Base-by-base conservation (phyloP, 2,797 vertebrate species). In the Aphelocoma californica region DNA sequence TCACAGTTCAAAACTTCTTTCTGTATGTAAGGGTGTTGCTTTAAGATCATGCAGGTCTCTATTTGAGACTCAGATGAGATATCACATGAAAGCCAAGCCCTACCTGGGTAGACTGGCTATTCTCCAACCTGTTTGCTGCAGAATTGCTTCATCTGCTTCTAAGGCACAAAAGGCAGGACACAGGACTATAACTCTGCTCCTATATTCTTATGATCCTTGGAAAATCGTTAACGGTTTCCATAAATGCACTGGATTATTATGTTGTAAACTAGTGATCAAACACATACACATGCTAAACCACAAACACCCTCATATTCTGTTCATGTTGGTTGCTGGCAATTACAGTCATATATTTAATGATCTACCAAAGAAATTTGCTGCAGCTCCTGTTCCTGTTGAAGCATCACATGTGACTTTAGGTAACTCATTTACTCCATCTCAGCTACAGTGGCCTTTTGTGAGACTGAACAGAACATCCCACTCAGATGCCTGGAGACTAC, bases 261-360 rank as follows among this genome's bases (percentile, higher is more conserved):
- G 18, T 40, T 18, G 6, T 42, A 69, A 83, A 69, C 7, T 25
- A 50, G 21, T 12, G 21, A 57, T 92, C 51, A 60, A 84, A 86
- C 24, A 54, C 24, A 47, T 2, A 1, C 31, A 51, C 3, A 3
- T 0, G 1, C 32, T 72, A 70, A 69, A 48, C 9, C 18, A 44
- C 53, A 70, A 74, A 48, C 9, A 57, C 42, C 28, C 19, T 57
- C 51, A 6, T n/a, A 40, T 51, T 65, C 38, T 42, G 11, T 25
- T 51, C 51, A 34, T 18, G 15, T 11, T 66, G 18, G 13, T 12
- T 88, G 10, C 18, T 71, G 64, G 14, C 19, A 87, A 58, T 40
- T 14, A 60, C 31, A 36, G 44, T 21, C 7, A 1, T 6, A 0
- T 14, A n/a, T 45, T 56, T 54, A 84, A 74, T 47, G 18, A 57